Evolutionary conservation across 2,113 vertebrate genomes (phyloP).

Genomic region (Copsychus sechellarum): DNA sequence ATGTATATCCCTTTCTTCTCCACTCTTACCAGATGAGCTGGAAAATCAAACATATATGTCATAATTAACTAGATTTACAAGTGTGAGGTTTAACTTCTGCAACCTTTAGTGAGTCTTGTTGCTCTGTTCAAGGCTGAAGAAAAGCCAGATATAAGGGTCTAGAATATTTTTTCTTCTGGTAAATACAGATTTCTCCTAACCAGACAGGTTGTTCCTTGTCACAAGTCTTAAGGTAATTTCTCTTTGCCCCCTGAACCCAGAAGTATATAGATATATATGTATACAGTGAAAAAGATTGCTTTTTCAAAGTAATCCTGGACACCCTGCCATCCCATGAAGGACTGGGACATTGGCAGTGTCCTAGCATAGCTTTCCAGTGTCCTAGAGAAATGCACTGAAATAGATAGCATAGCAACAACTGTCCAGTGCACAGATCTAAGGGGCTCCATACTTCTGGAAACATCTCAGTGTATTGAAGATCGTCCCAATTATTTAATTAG

Average conservation of each 20-base stretch:
- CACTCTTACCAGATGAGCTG: not conserved
- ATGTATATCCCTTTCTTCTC: not conserved
- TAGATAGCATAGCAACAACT: rapidly evolving
- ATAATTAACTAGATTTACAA: not conserved
- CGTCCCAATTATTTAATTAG: not conserved
- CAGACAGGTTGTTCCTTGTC: not conserved
- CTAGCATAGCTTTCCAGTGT: not conserved
- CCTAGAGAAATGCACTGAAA: not conserved
- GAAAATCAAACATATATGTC: not conserved
- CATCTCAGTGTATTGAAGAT: not conserved
- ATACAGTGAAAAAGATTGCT: not conserved
- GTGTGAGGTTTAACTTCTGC: not conserved
- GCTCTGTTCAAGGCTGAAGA: not conserved
- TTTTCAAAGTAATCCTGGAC: not conserved
- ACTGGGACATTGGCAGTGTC: not conserved
- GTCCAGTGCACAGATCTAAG: not conserved
- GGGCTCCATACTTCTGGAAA: not conserved
- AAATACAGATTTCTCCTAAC: not conserved
- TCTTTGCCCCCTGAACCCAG: not conserved
- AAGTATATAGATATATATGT: not conserved
- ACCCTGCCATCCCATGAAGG: not conserved
- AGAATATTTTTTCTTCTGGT: not conserved
- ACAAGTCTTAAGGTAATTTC: not conserved
- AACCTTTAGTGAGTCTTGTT: not conserved
- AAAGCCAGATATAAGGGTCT: not conserved